These are phyloP conservation scores for Aphidoletes aphidimyza DNA, from an alignment of 2,888 invertebrate species.

Conservation along the genomic window DNA sequence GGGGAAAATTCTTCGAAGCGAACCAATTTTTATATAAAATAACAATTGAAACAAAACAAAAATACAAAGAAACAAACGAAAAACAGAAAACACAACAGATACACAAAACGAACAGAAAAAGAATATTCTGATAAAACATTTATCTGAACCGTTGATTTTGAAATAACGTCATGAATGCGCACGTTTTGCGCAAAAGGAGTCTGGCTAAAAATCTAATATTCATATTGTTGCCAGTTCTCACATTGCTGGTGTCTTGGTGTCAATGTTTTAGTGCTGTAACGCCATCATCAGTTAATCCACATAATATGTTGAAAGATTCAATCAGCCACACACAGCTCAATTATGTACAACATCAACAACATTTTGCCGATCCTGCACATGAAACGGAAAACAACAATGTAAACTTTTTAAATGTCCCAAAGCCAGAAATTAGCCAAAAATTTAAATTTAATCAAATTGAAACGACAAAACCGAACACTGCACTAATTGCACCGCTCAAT, in stretches of 20 bases:
- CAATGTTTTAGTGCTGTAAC: constrained; percentile 62
- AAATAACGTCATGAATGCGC: constrained; percentile 68
- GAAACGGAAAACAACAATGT: not conserved
- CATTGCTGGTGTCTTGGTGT: constrained; percentile 65
- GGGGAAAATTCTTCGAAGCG: no score
- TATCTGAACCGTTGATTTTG: constrained; percentile 37
- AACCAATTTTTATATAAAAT: no score
- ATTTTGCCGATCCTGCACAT: constrained; percentile 54
- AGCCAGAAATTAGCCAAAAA: constrained; percentile 62
- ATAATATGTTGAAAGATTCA: constrained; percentile 53
- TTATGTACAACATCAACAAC: constrained; percentile 58
- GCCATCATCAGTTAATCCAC: constrained; percentile 57
- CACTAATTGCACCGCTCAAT: not conserved
- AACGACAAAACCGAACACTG: constrained; percentile 56
- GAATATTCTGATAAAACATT: constrained; percentile 17
- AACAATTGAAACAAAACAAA: not conserved
- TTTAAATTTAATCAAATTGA: constrained; percentile 61
- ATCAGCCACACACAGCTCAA: not conserved
- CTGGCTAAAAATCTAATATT: constrained; percentile 67
- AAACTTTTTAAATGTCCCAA: constrained; percentile 65
- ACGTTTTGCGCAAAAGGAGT: constrained; percentile 68
- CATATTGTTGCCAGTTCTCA: constrained; percentile 65
- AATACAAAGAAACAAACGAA: not conserved
- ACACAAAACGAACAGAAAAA: not conserved
- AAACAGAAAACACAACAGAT: no score